Evolutionary conservation across 2,113 vertebrate genomes (phyloP).

Genomic region (Pandion haliaetus): DNA sequence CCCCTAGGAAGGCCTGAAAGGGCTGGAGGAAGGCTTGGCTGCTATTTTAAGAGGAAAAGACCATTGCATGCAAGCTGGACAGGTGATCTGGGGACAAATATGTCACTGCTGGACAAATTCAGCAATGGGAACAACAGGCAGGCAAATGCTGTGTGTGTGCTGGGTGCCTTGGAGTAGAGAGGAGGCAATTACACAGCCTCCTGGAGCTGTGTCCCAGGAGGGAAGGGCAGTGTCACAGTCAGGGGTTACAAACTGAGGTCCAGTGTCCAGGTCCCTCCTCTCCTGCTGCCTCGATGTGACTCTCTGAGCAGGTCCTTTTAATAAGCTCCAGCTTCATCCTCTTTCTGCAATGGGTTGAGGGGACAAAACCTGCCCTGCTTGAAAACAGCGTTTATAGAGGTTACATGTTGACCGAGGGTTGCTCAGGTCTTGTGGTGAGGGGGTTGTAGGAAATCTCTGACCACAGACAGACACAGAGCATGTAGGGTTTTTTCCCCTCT

Average conservation of each 20-base stretch:
- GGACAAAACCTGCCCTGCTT: background rate
- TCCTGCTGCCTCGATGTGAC: background rate
- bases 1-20: background rate
- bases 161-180: background rate
- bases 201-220: background rate
- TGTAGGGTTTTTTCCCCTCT: fast-evolving
- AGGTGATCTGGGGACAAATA: background rate
- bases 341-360: background rate
- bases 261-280: background rate
- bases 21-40: background rate
- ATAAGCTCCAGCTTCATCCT: background rate
- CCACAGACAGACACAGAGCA: background rate
- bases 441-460: background rate
- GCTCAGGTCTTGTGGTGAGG: background rate
- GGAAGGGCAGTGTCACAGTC: background rate
- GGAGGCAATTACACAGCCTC: background rate
- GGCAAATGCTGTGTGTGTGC: background rate
- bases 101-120: background rate
- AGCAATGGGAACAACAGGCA: background rate
- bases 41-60: background rate
- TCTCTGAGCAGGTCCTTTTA: background rate
- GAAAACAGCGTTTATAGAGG: background rate
- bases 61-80: background rate
- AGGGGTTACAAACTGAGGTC: background rate
- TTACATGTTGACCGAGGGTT: background rate